These are phyloP conservation scores for Dolichallabes microphthalmus DNA, from an alignment of 2,113 vertebrate species.

Conservation along the genomic window DNA sequence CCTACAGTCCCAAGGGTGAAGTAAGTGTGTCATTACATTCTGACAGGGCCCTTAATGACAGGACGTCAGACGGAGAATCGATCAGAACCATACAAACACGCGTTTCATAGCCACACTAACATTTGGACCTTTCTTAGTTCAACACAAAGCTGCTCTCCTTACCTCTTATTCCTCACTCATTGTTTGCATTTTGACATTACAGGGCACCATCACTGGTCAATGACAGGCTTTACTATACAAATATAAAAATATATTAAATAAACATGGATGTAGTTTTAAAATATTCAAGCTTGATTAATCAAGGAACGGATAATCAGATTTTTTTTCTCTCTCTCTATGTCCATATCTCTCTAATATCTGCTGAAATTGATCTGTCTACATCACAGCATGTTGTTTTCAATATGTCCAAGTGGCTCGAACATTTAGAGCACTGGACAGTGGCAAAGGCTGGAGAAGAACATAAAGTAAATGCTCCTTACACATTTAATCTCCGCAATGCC, in stretches of 20 bases:
- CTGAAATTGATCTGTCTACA: background rate
- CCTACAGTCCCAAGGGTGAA: conserved; percentile 34
- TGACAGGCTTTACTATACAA: too few species aligned
- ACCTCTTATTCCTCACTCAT: background rate
- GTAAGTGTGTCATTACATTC: conserved; percentile 42
- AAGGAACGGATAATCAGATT: background rate
- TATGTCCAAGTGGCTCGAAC: background rate
- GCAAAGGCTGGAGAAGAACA: conserved; percentile 58
- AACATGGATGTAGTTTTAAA: background rate
- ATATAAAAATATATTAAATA: background rate
- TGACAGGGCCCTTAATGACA: conserved; percentile 10
- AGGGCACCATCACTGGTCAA: background rate
- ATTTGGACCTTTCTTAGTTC: background rate
- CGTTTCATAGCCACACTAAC: background rate
- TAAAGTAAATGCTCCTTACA: conserved; percentile 66
- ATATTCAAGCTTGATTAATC: background rate
- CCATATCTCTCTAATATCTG: background rate
- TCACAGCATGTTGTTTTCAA: background rate
- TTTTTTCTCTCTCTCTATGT: background rate
- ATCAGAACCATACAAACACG: background rate
- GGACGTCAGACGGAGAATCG: background rate
- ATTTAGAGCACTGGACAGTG: conserved; percentile 38
- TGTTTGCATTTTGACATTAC: background rate
- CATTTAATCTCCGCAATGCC: conserved; percentile 78
- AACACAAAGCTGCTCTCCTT: background rate